A percentile compares a stretch with the other conserved stretches of the same genome.
phyloP scores from a whole-genome alignment of 2,113 vertebrate species.

The Tragelaphus buxtoni region DNA sequence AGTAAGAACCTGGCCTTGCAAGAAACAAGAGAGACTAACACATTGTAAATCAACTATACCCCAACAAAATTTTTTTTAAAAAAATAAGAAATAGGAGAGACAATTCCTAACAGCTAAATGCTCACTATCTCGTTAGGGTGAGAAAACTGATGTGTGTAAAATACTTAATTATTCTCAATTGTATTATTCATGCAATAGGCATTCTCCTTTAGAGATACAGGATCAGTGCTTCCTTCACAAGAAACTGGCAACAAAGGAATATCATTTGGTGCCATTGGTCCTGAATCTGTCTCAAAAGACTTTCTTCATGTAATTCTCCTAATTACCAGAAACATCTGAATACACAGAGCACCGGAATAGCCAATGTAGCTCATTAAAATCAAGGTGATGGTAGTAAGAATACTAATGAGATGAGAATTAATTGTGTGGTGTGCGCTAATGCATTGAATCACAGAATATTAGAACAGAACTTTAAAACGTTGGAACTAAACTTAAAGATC shows the following conservation, averaged over 20 bases:
- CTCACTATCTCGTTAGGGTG: background rate
- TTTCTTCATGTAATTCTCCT: conserved; percentile 46
- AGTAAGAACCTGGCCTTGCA: background rate
- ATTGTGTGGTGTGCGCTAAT: conserved; percentile 1
- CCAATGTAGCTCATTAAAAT: conserved; percentile 53
- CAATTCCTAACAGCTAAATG: background rate
- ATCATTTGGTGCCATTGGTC: conserved; percentile 33
- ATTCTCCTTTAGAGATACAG: background rate
- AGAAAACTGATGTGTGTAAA: conserved; percentile 24
- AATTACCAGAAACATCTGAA: conserved; percentile 61
- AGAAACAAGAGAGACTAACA: background rate
- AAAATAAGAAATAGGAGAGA: background rate
- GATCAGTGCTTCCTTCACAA: conserved; percentile 36
- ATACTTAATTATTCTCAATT: conserved; percentile 29
- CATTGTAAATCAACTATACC: background rate
- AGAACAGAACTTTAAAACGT: conserved; percentile 29
- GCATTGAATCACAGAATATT: background rate
- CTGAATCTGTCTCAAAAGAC: conserved; percentile 24
- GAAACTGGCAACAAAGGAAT: conserved; percentile 48
- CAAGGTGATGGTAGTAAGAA: conserved; percentile 44
- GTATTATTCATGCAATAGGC: background rate
- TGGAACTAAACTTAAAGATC: conserved; percentile 19
- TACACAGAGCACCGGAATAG: conserved; percentile 22
- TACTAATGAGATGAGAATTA: conserved; percentile 55
- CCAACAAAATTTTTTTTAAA: background rate